phyloP scores from a whole-genome alignment of 92 coral and sea anemone species.

The Zoanthus gigantus region DNA sequence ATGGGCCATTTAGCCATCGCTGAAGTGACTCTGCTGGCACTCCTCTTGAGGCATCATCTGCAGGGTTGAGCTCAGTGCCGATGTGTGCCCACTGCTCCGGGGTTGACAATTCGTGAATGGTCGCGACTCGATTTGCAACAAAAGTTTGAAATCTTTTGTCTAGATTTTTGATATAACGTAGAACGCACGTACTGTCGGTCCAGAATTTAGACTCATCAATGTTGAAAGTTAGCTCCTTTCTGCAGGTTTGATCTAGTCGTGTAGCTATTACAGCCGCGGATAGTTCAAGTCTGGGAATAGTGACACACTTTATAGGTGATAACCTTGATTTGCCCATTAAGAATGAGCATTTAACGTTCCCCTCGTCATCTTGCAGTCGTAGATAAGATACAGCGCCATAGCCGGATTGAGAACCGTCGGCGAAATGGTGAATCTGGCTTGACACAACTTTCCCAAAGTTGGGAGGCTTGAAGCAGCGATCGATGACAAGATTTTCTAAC shows the following conservation, averaged over 20 bases:
- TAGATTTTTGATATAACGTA: slow-evolving; percentile 26
- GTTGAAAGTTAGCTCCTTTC: slow-evolving; percentile 26
- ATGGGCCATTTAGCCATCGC: slow-evolving; percentile 13
- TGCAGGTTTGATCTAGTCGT: slow-evolving; percentile 35
- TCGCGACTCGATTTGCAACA: slow-evolving; percentile 41
- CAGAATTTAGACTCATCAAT: slow-evolving; percentile 47
- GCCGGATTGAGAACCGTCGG: not conserved
- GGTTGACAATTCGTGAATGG: slow-evolving; percentile 39
- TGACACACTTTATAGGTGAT: not conserved
- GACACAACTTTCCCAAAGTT: not conserved
- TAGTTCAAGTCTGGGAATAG: not conserved
- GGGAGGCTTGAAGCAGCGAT: slow-evolving; percentile 50
- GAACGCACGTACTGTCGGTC: not conserved
- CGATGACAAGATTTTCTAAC: slow-evolving; percentile 16
- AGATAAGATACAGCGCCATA: not conserved
- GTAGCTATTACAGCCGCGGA: slow-evolving; percentile 42
- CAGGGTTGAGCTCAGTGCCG: slow-evolving; percentile 44
- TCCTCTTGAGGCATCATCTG: slow-evolving; percentile 38
- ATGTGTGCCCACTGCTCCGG: slow-evolving; percentile 57
- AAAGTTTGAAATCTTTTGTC: slow-evolving; percentile 48
- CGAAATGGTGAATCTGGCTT: not conserved
- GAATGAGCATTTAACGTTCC: too few species aligned
- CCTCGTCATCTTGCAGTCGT: not conserved
- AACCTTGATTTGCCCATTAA: not conserved
- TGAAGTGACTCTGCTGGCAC: too few species aligned